Evolutionary conservation across 1,140 invertebrate genomes (phyloP).

Genomic region (Asbolus verrucosus): DNA sequence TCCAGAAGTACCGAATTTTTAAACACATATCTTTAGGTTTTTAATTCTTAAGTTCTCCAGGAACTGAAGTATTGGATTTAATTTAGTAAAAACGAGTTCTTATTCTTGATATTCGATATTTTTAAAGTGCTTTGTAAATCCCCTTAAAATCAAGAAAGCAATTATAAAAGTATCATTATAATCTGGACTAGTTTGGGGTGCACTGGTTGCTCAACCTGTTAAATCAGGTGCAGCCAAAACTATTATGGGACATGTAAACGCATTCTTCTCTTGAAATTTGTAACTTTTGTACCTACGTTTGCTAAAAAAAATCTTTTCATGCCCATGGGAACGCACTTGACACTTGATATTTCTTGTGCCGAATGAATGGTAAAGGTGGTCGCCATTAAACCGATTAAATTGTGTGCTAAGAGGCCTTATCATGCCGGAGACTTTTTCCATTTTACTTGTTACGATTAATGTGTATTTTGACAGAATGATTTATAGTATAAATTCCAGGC

Average conservation of each 20-base stretch:
- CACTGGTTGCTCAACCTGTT: slow-evolving; percentile 42
- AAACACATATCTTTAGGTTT: no score
- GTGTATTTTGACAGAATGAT: slow-evolving; percentile 31
- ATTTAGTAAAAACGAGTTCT: background rate
- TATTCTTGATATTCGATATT: slow-evolving; percentile 41
- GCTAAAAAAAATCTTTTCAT: slow-evolving; percentile 57
- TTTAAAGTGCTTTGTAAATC: background rate
- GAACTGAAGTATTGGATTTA: slow-evolving; percentile 34
- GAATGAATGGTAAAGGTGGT: slow-evolving; percentile 5
- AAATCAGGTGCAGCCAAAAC: slow-evolving; percentile 56
- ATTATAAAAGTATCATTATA: background rate
- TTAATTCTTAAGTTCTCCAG: no score
- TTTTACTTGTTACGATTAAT: slow-evolving; percentile 11
- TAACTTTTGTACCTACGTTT: slow-evolving; percentile 63
- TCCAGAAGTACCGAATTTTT: no score
- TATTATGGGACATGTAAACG: slow-evolving; percentile 49
- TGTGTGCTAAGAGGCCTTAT: background rate
- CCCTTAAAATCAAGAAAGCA: background rate
- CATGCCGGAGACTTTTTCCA: slow-evolving; percentile 3
- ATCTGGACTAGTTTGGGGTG: background rate
- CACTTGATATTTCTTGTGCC: slow-evolving; percentile 60
- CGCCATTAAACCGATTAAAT: slow-evolving; percentile 39
- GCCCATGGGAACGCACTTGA: slow-evolving; percentile 63
- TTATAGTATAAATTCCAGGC: slow-evolving; percentile 29
- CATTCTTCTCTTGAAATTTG: slow-evolving; percentile 59